A percentile compares a stretch with the other conserved stretches of the same genome.
These are phyloP conservation scores for Quadriops clusia DNA, from an alignment of 2,888 invertebrate species.

Conservation along the genomic window DNA sequence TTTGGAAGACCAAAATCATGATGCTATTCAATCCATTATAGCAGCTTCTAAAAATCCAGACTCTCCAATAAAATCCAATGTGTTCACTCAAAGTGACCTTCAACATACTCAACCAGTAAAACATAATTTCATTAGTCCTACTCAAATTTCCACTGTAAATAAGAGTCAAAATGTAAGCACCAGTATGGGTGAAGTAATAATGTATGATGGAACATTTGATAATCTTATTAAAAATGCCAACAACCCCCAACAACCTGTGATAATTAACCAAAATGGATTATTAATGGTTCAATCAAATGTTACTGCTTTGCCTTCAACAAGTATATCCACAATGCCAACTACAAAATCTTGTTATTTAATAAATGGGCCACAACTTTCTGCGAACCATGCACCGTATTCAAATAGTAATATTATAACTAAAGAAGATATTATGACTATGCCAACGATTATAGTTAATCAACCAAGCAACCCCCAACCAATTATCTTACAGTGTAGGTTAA, in stretches of 20 bases:
- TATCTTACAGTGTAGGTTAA: no score
- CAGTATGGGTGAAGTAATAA: slow-evolving; percentile 12
- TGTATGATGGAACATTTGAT: slow-evolving; percentile 15
- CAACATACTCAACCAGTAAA: no score
- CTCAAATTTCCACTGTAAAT: no score
- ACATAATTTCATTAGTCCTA: no score
- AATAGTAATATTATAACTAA: slow-evolving; percentile 21
- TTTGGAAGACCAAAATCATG: no score
- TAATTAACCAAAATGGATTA: slow-evolving; percentile 16
- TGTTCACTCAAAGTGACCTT: no score
- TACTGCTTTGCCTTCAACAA: slow-evolving; percentile 8
- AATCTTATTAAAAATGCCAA: slow-evolving; percentile 10
- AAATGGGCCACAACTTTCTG: slow-evolving; percentile 16
- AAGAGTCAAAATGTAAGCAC: slow-evolving; percentile 12
- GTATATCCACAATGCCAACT: slow-evolving; percentile 8
- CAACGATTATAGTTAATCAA: slow-evolving; percentile 29
- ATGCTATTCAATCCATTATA: no score
- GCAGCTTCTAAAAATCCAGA: no score
- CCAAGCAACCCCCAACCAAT: no score
- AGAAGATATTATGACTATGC: slow-evolving; percentile 31
- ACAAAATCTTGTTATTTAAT: slow-evolving; percentile 16
- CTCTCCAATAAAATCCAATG: no score
- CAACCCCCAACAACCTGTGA: not conserved
- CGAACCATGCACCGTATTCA: slow-evolving; percentile 14
- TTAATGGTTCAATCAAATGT: slow-evolving; percentile 17